phyloP scores from a whole-genome alignment of 2,888 invertebrate genomes.

The Prosapia bicincta region DNA sequence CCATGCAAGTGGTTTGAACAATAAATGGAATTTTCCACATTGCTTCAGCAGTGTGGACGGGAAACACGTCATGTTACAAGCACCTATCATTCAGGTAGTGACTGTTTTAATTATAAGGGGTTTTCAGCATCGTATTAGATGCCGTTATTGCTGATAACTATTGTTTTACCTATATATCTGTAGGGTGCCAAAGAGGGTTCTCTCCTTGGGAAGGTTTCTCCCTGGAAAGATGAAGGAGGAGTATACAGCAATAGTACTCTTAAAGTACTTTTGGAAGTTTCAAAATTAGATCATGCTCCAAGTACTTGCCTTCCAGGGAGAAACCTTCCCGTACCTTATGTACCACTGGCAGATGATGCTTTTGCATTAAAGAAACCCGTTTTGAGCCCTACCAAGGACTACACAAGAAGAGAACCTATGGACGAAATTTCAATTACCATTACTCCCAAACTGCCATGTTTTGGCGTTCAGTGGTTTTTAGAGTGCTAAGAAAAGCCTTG shows the following conservation, averaged over 20 bases:
- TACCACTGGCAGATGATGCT: slow-evolving; percentile 5
- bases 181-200: slow-evolving; percentile 42
- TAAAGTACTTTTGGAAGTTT: no score
- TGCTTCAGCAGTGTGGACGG: no score
- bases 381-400: neutral
- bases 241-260: slow-evolving; percentile 36
- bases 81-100: slow-evolving; percentile 7
- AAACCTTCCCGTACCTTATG: slow-evolving; percentile 4
- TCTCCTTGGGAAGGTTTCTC: no score
- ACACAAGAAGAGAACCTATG: neutral
- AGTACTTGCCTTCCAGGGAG: slow-evolving; percentile 5
- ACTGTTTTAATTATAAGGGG: slow-evolving; percentile 6
- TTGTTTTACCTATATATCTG: slow-evolving; percentile 42
- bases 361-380: slow-evolving; percentile 2
- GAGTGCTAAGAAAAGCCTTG: slow-evolving; percentile 14
- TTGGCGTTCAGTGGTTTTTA: neutral
- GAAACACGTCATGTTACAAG: neutral
- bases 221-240: no score
- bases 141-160: slow-evolving; percentile 45
- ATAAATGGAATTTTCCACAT: no score
- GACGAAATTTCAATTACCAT: neutral
- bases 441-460: neutral
- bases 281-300: neutral
- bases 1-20: neutral
- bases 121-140: slow-evolving; percentile 39